Base-by-base conservation (phyloP, 2,113 vertebrate species). In the Tricholaema leucomelas region DNA sequence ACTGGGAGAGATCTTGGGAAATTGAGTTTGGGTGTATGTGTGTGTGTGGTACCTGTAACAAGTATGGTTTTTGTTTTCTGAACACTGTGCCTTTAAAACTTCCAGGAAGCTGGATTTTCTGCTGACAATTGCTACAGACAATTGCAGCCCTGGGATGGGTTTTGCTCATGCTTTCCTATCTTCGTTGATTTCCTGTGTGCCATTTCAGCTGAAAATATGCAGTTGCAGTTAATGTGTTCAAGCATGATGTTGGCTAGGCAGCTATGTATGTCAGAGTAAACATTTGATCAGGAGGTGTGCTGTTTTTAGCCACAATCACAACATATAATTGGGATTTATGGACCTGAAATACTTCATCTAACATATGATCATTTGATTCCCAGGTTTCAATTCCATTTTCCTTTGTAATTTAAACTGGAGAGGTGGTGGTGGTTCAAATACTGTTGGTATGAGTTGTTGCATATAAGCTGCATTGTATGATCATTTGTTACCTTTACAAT, bases 231-330 rank as follows among this genome's bases (percentile, higher is more conserved):
- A 87, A 76, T 40, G 18, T 78, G 70, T 83, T 88, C 64, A 85
- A 74, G 56, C 28, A 55, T 79, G 64, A 48, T 74, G 76, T 55
- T 61, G 75, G 71, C 64, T 93, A 31, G 84, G 55, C 10, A 3
- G 79, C 72, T 93, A 64, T 89, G 93, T 93, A 82, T 85, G 79
- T 78, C 75, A 61, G 55, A 74, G 67, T 91, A 91, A 92, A 95
- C 95, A 89, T 96, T 91, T 80, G 60, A 82, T 74, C 56, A 92
- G 27, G 50, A 84, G 10, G 18, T 55, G 11, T 73, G 20, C 60
- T 95, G 80, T 67, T 93, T 93, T 92, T 89, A 95, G 64, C 60
- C 28, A 60, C 36, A 83, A 80, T 78, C 38, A 61, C 58, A 91
- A 59, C 17, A 21, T 66, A 36, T 48, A 87, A 56, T 72, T 63